Base-by-base conservation (phyloP, 2,888 invertebrate species). In the Argyra leucocephala region DNA sequence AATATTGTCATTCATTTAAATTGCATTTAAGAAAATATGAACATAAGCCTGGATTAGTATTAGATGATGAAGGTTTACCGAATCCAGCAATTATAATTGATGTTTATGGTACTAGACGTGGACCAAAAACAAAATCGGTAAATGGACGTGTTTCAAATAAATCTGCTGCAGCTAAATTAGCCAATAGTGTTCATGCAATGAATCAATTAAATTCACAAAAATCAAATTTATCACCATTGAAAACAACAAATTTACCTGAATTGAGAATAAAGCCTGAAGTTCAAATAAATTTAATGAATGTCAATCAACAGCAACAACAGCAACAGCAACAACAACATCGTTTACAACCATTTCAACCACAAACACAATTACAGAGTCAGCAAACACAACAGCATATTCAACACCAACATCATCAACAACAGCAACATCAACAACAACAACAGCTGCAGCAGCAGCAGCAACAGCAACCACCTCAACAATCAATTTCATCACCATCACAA, bases 1-100 rank as follows among this genome's bases (percentile, higher is more conserved):
- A 99, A 76, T 99, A 99, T 77, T 96, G 95, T 74, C 98, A 99
- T 81, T 95, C 96, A 22, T 82, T 99, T 63, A 99, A 99, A 80
- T 82, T 96, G 24, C 99, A 99, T 78, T 82, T 98, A 59, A 85
- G 94, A 58, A 97, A 96, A 77, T 94, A 96, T 76, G 83, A 84
- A 26, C 99, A 99, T 78, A 87, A 86, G 69, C 95, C 96, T 0
- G 94, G 91, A 0, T 88, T 93, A 82, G 94, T 96, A 0, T 81
- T 95, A 18, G 93, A 95, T 73, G 84, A 90, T 22, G 94, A 95
- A 72, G 95, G 95, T 1, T 87, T 91, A 0, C 92, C 93, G 0
- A 94, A 94, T 78, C 92, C 93, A 0, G 77, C 90, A 57, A 89
- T 91, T 0, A 89, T 94, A 21, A 93, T 96, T 65, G 95, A 95